Evolutionary conservation across 2,113 vertebrate species (phyloP), one percentile per base, ranked within the genome.

Genomic region (Spea bombifrons): DNA sequence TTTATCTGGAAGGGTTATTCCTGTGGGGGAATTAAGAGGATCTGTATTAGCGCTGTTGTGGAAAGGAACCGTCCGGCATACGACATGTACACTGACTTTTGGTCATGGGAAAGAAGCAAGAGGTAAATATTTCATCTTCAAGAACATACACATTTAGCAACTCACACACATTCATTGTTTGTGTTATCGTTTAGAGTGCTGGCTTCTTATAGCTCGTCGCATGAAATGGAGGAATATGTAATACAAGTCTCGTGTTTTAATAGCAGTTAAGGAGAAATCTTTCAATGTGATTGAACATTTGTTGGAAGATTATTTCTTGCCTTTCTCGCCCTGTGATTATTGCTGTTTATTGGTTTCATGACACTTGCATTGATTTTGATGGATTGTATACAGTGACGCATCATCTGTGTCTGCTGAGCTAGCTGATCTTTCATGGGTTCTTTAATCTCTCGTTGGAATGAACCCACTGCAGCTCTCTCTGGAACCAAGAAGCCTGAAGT

Each of bases 41-140:
- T 88, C 84, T 86, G 75, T 6, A 3, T 66, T 45, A 76, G 82
- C 83, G 17, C 74, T 0, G 70, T 84, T 73, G 82, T 63, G 84
- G 71, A 68, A 69, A 5, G 67, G 66, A 48, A 67, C 57, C 0
- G 77, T 55, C 83, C 78, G 71, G 75, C 50, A 67, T 82, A 68
- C 52, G 73, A 49, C 2, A 65, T 44, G 46, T 50, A 61, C 30
- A 83, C 52, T 55, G 4, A 46, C 78, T 79, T 80, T 83, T 80
- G 68, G 81, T 80, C 16, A 67, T 91, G 92, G 90, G 86, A 45
- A 91, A 88, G 85, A 92, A 90, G 70, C 91, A 87, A 83, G 89
- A 88, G 90, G 91, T 92, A 84, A 90, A 89, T 88, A 5, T 12
- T 8, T 8, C 4, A 45, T 2, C 4, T 16, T 16, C 49, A 15